Evolutionary conservation across 2,113 vertebrate species (phyloP).

Genomic region (Oceanites oceanicus): DNA sequence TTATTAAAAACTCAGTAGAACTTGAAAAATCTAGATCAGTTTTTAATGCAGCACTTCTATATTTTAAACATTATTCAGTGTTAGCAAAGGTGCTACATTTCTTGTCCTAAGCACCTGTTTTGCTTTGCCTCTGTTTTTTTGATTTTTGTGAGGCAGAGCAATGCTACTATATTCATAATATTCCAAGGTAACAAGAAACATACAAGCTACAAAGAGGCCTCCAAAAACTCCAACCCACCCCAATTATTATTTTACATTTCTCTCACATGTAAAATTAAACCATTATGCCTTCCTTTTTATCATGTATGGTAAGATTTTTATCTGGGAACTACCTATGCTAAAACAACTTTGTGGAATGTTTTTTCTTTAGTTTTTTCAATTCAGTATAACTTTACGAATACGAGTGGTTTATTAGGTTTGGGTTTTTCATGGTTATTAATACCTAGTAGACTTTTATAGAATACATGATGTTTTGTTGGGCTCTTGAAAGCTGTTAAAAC

Average conservation of each 20-base stretch:
- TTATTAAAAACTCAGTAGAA: background rate
- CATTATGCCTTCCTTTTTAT: background rate
- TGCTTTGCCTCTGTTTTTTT: background rate
- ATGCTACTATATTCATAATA: background rate
- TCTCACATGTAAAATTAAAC: background rate
- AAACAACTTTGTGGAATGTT: background rate
- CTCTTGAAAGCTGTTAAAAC: background rate
- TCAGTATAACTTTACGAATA: background rate
- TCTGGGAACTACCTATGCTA: background rate
- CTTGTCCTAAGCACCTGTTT: background rate
- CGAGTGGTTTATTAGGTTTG: background rate
- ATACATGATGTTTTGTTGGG: background rate
- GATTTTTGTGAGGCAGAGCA: background rate
- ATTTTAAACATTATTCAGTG: background rate
- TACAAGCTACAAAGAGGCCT: background rate
- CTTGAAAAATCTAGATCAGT: background rate
- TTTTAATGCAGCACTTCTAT: background rate
- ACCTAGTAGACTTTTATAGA: background rate
- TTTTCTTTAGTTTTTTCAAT: background rate
- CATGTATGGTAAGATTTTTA: background rate
- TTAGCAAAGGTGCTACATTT: background rate
- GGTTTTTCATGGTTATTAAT: background rate
- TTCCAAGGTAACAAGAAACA: background rate
- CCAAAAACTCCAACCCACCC: background rate
- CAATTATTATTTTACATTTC: background rate